Evolutionary conservation across 1,140 invertebrate genomes (phyloP).

Genomic region (Drosophila pseudoananassae): DNA sequence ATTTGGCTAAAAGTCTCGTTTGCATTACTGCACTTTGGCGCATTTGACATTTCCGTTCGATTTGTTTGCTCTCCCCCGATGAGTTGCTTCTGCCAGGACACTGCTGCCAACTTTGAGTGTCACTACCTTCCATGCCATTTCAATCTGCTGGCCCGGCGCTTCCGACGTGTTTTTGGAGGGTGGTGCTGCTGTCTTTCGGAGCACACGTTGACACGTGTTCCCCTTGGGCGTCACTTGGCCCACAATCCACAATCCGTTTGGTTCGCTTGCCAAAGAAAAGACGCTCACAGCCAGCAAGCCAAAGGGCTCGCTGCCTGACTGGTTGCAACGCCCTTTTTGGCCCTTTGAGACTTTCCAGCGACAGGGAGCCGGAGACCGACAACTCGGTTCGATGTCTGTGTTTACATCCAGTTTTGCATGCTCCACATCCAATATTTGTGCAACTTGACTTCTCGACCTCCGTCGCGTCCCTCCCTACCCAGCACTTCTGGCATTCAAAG

Average conservation of each 20-base stretch:
- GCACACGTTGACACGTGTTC: slow-evolving; percentile 69
- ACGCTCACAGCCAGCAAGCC: slow-evolving; percentile 48
- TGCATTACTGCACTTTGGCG: slow-evolving; percentile 76
- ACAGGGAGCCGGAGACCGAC: slow-evolving; percentile 4
- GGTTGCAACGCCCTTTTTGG: slow-evolving; percentile 49
- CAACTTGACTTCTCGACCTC: slow-evolving; percentile 60
- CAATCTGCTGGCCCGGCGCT: slow-evolving; percentile 56
- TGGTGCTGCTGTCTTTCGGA: slow-evolving; percentile 23
- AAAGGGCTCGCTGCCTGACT: slow-evolving; percentile 23
- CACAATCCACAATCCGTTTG: slow-evolving; percentile 1
- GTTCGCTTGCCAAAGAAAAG: slow-evolving; percentile 41
- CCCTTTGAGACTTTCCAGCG: slow-evolving; percentile 35
- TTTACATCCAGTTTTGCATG: slow-evolving; percentile 71
- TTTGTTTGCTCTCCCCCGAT: slow-evolving; percentile 68
- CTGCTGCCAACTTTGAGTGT: slow-evolving; percentile 48
- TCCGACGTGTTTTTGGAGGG: slow-evolving; percentile 52
- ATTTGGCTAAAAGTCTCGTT: slow-evolving; percentile 66
- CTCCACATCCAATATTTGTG: slow-evolving; percentile 60
- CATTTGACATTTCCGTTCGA: slow-evolving; percentile 83
- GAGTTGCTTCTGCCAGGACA: slow-evolving; percentile 15
- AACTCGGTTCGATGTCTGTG: slow-evolving; percentile 53
- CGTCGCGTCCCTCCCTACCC: neutral
- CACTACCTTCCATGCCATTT: slow-evolving; percentile 52
- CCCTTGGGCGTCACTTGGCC: slow-evolving; percentile 49
- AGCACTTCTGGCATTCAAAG: slow-evolving; percentile 7